These are phyloP conservation scores for Dermochelys coriacea DNA, from an alignment of 2,797 vertebrate species.

Conservation along the genomic window DNA sequence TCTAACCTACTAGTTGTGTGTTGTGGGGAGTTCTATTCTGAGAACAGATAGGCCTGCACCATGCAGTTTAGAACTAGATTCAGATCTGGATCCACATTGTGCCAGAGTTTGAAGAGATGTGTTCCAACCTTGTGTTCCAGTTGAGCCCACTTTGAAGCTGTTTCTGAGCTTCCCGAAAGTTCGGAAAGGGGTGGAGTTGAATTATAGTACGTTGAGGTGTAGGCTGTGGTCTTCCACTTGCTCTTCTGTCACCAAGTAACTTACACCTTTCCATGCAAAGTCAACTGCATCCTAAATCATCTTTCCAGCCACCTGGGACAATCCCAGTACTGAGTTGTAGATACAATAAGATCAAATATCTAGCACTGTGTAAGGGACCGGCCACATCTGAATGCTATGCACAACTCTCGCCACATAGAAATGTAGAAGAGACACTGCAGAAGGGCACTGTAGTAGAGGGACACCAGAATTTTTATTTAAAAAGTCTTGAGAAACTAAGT, in stretches of 20 bases:
- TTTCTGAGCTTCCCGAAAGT: background rate
- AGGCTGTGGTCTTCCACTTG: background rate
- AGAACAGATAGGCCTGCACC: background rate
- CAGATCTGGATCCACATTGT: background rate
- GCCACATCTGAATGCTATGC: fast-evolving
- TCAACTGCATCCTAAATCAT: too few relatives aligned
- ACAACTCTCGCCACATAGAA: background rate
- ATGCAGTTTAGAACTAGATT: background rate
- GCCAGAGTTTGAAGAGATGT: background rate
- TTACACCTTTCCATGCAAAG: too few relatives aligned
- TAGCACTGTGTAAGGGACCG: background rate
- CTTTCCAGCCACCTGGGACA: too few relatives aligned
- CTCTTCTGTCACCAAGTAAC: too few relatives aligned
- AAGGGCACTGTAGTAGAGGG: fast-evolving
- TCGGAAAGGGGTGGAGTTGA: background rate
- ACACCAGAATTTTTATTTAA: background rate
- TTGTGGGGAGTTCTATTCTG: fast-evolving
- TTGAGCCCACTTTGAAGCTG: background rate
- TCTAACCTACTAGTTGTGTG: background rate
- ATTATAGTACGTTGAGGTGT: background rate
- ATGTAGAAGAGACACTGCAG: background rate
- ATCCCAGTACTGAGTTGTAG: too few relatives aligned
- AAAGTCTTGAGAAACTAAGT: conserved; percentile 17
- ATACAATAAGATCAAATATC: too few relatives aligned
- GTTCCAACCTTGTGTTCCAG: background rate